Evolutionary conservation across 2,888 invertebrate species (phyloP), one percentile per base, ranked within the genome.

Genomic region (Serripes groenlandicus): DNA sequence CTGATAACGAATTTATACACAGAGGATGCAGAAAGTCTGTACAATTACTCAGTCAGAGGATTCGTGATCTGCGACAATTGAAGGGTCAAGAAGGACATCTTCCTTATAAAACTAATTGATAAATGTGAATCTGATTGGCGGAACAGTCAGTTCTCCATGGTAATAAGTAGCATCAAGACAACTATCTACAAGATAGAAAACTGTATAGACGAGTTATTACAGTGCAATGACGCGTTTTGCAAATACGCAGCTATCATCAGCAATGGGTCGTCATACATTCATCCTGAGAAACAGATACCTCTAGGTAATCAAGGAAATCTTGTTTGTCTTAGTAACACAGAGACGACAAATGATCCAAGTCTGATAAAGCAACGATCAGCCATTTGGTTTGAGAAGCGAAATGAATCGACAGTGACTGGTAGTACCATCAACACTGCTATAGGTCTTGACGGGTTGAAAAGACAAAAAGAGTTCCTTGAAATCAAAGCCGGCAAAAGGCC

Each of bases 141-240:
- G 64, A 28, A 35, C 15, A 83, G 80, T 49, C 32, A 64, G 3
- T 83, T 35, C 64, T 60, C 64, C 21, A 77, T 77, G 32, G 77
- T 83, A 2, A 83, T 84, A 23, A 84, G 80, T 35, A 68, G 60
- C 28, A 28, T 80, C 42, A 60, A 71, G 37, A 83, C 83, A 30
- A 54, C 30, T 26, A 56, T 81, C 15, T 68, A 70, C 34, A 54
- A 66, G 15, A 75, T 78, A 32, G 81, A 81, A 23, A 73, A 75
- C 35, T 78, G 81, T 56, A 75, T 81, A 18, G 77, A 77, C 26
- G 28, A 30, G 9, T 28, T 30, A 30, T 30, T 60, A 11, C 26
- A 23, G 18, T 60, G 28, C 28, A 15, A 42, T 42, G 73, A 73
- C 3, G 73, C 30, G 9, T 26, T 78, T 18, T 82, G 75, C 66